Conservation (phyloP, 1,140 invertebrate species). For the Eufriesea mexicana region DNA sequence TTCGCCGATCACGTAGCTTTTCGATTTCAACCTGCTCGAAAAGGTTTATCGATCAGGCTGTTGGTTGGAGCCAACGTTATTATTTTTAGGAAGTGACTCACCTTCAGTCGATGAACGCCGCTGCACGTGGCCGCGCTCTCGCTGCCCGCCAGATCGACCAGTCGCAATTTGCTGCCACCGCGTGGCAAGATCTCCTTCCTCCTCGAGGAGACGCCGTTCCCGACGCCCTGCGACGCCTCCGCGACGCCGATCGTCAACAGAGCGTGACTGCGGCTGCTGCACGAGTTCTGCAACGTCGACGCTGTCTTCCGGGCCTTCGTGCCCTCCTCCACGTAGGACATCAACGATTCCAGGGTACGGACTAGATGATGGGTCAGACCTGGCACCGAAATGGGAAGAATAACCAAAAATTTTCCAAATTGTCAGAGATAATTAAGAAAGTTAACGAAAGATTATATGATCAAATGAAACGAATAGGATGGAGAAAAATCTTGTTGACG, state of each 20-base stretch:
- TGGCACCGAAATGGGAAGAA: slow-evolving; percentile 1
- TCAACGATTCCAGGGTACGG: slow-evolving; percentile 72
- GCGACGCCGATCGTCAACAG: slow-evolving; percentile 72
- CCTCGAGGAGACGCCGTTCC: neutral
- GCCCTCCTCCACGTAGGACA: slow-evolving; percentile 75
- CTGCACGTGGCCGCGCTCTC: slow-evolving; percentile 75
- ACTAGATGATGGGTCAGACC: slow-evolving; percentile 73
- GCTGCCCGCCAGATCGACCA: slow-evolving; percentile 77
- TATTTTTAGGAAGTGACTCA: slow-evolving; percentile 70
- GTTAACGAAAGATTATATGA: no score
- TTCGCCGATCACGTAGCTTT: neutral
- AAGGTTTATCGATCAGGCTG: slow-evolving; percentile 49
- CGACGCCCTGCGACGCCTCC: slow-evolving; percentile 46
- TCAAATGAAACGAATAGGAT: no score
- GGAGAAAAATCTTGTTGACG: no score
- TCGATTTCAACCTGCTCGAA: neutral
- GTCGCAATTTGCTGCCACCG: slow-evolving; percentile 70
- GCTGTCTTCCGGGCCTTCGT: slow-evolving; percentile 75
- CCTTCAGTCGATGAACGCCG: slow-evolving; percentile 76
- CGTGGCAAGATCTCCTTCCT: slow-evolving; percentile 58
- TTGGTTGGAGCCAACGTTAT: slow-evolving; percentile 31
- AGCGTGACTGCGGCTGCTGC: slow-evolving; percentile 75
- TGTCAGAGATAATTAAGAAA: no score
- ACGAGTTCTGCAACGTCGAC: slow-evolving; percentile 74
- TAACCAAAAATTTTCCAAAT: neutral